Evolutionary conservation across 1,140 invertebrate species (phyloP).

Genomic region (Cydia splendana): DNA sequence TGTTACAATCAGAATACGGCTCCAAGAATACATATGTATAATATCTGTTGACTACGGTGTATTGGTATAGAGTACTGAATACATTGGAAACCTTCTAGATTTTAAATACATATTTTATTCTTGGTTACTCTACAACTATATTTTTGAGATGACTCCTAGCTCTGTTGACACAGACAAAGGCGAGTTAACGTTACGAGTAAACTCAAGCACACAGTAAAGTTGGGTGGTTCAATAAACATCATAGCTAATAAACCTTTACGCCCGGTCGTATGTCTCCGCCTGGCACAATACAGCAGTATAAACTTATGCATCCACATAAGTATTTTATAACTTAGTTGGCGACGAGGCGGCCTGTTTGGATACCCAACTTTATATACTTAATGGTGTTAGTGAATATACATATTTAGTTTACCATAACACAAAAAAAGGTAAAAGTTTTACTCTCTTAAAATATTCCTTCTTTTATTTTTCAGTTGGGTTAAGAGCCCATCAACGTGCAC

Average conservation of each 20-base stretch:
- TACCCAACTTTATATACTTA: not conserved
- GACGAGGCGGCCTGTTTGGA: not conserved
- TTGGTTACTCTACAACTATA: not conserved
- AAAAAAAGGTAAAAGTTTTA: too few relatives aligned
- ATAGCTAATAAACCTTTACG: slow-evolving; percentile 17
- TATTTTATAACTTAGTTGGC: slow-evolving; percentile 1
- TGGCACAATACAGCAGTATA: slow-evolving; percentile 16
- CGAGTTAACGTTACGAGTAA: not conserved
- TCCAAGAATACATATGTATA: too few relatives aligned
- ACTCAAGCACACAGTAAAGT: not conserved
- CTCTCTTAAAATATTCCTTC: too few relatives aligned
- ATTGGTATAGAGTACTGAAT: too few relatives aligned
- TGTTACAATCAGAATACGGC: too few relatives aligned
- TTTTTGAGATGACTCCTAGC: not conserved
- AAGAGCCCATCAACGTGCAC: too few relatives aligned
- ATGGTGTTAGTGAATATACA: not conserved
- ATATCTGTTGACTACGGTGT: too few relatives aligned
- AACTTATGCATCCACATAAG: slow-evolving; percentile 13
- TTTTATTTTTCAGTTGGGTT: too few relatives aligned
- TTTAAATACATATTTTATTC: not conserved
- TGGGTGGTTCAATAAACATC: not conserved
- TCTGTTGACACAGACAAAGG: not conserved
- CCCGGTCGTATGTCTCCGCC: not conserved
- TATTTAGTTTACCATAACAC: not conserved
- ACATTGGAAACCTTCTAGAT: too few relatives aligned